Conservation (phyloP, 2,888 invertebrate genomes). For the Glaucopsyche alexis region DNA sequence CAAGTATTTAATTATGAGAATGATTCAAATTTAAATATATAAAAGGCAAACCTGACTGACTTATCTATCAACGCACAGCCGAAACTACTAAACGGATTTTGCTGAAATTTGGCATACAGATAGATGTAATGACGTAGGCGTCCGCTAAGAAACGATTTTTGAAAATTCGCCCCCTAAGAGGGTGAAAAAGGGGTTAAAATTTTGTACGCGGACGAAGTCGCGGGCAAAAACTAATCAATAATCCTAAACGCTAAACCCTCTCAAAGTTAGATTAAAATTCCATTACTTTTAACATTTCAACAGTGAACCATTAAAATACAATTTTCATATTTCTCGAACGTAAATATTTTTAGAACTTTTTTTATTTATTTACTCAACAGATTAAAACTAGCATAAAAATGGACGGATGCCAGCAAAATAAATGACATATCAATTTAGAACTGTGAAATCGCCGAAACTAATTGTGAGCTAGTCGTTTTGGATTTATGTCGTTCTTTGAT, state of each 20-base stretch:
- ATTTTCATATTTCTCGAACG: background rate
- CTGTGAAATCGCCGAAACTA: constrained; percentile 27
- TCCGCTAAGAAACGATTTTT: too few relatives aligned
- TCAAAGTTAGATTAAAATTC: background rate
- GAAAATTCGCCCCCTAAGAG: too few relatives aligned
- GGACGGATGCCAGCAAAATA: constrained; percentile 23
- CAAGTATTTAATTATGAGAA: too few relatives aligned
- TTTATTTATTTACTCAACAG: constrained; percentile 19
- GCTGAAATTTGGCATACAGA: too few relatives aligned
- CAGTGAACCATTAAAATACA: background rate
- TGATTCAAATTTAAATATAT: too few relatives aligned
- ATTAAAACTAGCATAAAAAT: constrained; percentile 25
- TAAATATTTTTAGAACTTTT: constrained; percentile 15
- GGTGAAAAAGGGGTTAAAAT: too few relatives aligned
- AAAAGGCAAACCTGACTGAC: too few relatives aligned
- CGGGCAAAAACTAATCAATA: too few relatives aligned
- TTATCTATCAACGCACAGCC: too few relatives aligned
- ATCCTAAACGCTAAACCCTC: background rate
- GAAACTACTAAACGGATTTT: too few relatives aligned
- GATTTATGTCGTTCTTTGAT: constrained; percentile 19
- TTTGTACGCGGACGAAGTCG: too few relatives aligned
- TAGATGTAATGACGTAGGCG: too few relatives aligned
- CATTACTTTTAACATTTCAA: constrained; percentile 7
- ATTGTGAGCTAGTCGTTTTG: background rate
- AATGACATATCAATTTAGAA: constrained; percentile 27